Percentiles rank a stretch among this genome's conserved stretches.
Conservation (phyloP, 1,140 invertebrate genomes). For the Delia radicum region DNA sequence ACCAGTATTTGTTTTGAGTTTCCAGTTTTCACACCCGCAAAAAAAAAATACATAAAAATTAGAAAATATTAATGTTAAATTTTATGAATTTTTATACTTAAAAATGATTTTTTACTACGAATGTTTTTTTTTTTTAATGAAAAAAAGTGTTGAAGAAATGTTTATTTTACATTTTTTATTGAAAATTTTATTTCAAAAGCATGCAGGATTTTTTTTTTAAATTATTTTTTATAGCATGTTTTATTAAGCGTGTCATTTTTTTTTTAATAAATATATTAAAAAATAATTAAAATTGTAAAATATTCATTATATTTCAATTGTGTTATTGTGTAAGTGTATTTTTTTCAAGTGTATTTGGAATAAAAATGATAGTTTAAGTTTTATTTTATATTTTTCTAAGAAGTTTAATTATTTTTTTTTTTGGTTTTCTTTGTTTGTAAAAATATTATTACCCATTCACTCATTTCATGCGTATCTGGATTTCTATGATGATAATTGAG, state of each 20-base stretch:
- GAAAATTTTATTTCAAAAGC: background rate
- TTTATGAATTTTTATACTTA: background rate
- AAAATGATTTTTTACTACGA: background rate
- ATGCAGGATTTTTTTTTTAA: background rate
- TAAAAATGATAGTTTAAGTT: background rate
- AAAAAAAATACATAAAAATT: background rate
- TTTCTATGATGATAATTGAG: slow-evolving; percentile 99
- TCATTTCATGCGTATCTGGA: slow-evolving; percentile 97
- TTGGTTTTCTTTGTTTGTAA: slow-evolving; percentile 44
- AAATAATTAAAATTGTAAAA: background rate
- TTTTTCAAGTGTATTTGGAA: background rate
- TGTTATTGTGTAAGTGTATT: background rate
- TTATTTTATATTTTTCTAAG: background rate
- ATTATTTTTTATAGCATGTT: background rate
- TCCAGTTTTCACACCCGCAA: background rate
- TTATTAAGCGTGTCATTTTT: background rate
- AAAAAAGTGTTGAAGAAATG: background rate
- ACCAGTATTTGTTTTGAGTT: background rate
- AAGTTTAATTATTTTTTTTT: background rate
- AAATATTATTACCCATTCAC: slow-evolving; percentile 82
- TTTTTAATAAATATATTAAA: slow-evolving; percentile 7
- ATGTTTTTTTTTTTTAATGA: background rate
- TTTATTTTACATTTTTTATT: background rate
- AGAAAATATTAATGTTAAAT: background rate
- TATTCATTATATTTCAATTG: background rate